Conservation (phyloP, 2,888 invertebrate species). For the Portevinia maculata region DNA sequence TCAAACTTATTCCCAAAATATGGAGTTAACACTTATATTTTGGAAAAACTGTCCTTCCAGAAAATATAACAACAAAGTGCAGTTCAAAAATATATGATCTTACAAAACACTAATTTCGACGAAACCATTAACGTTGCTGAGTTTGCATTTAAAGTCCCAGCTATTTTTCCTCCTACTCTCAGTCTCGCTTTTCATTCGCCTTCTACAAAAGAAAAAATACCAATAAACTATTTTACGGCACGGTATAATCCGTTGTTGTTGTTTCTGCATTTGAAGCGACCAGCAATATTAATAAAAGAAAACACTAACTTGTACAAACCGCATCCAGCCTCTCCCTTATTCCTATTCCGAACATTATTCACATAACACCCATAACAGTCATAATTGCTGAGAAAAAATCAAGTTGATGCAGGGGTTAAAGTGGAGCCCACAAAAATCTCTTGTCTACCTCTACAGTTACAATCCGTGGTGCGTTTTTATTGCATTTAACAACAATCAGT, state of each 20-base stretch:
- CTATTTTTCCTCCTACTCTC: background rate
- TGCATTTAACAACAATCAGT: slow-evolving; percentile 35
- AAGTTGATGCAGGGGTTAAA: background rate
- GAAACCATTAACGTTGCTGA: slow-evolving; percentile 37
- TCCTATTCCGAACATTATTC: background rate
- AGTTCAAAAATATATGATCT: slow-evolving; percentile 34
- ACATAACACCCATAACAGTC: background rate
- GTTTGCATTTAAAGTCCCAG: slow-evolving; percentile 26
- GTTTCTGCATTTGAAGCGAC: slow-evolving; percentile 45
- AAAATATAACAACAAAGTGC: slow-evolving; percentile 1
- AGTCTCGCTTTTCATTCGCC: background rate
- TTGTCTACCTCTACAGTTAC: slow-evolving; percentile 47
- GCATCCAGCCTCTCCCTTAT: background rate
- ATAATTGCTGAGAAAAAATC: slow-evolving; percentile 2
- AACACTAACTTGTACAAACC: slow-evolving; percentile 10
- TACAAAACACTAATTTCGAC: slow-evolving; percentile 19
- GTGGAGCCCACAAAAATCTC: slow-evolving; percentile 15
- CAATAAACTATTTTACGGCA: slow-evolving; percentile 6
- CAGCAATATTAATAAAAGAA: slow-evolving; percentile 52
- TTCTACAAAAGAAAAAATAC: background rate
- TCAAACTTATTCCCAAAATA: slow-evolving; percentile 1
- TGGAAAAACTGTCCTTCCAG: slow-evolving; percentile 18
- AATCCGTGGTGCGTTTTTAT: slow-evolving; percentile 44
- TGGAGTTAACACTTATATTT: slow-evolving; percentile 10
- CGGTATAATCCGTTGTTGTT: slow-evolving; percentile 9